Percentiles rank a stretch among this genome's conserved stretches.
phyloP scores from a whole-genome alignment of 2,797 vertebrate species.

The Gymnothorax javanicus region DNA sequence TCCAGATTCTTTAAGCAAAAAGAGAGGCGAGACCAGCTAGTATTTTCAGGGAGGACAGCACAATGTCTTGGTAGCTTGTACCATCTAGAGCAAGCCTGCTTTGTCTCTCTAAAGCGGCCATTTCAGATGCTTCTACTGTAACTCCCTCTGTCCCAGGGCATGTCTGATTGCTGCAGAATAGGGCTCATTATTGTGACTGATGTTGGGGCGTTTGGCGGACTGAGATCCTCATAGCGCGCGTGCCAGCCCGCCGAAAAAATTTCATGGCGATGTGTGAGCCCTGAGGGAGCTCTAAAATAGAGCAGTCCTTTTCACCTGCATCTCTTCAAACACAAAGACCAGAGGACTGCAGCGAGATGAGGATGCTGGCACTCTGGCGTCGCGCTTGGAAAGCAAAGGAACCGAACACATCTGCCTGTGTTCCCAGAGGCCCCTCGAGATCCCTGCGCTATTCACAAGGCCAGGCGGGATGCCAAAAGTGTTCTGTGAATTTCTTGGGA shows the following conservation, averaged over 20 bases:
- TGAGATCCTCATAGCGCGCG: neutral
- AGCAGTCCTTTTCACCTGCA: neutral
- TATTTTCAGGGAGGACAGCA: neutral
- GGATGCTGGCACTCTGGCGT: neutral
- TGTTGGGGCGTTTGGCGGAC: neutral
- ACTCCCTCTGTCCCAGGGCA: neutral
- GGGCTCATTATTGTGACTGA: neutral
- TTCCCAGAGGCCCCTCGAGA: too few species aligned
- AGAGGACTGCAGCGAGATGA: neutral
- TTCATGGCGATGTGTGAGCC: neutral
- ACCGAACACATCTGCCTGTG: too few species aligned
- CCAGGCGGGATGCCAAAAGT: too few species aligned
- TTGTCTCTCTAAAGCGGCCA: neutral
- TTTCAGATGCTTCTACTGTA: neutral
- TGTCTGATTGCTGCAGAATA: neutral
- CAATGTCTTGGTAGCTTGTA: neutral
- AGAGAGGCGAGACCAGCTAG: neutral
- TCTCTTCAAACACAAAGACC: neutral
- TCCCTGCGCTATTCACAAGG: too few species aligned
- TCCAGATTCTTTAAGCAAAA: too few species aligned
- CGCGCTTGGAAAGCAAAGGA: too few species aligned
- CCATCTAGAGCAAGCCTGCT: neutral
- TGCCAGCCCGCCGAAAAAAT: neutral
- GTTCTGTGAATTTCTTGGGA: too few species aligned
- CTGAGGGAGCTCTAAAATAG: neutral